Conservation (phyloP, 2,113 vertebrate species). For the Thermophis baileyi region DNA sequence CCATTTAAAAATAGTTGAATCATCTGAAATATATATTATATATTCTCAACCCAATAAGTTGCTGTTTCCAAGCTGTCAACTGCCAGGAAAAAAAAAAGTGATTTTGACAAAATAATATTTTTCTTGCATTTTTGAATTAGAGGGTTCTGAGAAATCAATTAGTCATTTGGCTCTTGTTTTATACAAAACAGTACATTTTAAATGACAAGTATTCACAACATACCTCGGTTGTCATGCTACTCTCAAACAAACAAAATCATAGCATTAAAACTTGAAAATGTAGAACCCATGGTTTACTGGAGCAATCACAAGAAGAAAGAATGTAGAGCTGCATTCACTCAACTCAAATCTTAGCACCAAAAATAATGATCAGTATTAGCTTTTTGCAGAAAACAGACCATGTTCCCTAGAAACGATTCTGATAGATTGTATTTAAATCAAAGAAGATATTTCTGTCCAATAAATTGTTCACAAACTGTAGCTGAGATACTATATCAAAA, state of each 20-base stretch:
- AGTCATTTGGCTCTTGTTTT: neutral
- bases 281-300: neutral
- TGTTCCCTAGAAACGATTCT: neutral
- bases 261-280: neutral
- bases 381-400: neutral
- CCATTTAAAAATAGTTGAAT: neutral
- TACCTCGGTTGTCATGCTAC: neutral
- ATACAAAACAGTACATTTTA: neutral
- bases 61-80: neutral
- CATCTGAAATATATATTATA: neutral
- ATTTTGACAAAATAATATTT: neutral
- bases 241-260: neutral
- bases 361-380: neutral
- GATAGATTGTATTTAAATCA: conserved; percentile 14
- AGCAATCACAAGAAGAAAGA: neutral
- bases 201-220: neutral
- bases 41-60: neutral
- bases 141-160: neutral
- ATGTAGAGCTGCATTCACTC: neutral
- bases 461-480: neutral
- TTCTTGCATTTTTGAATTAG: neutral
- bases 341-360: neutral
- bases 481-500: conserved; percentile 12
- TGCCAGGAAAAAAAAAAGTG: neutral
- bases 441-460: conserved; percentile 3